Base-by-base conservation (phyloP, 2,113 vertebrate genomes). In the Acrocephalus kingi region DNA sequence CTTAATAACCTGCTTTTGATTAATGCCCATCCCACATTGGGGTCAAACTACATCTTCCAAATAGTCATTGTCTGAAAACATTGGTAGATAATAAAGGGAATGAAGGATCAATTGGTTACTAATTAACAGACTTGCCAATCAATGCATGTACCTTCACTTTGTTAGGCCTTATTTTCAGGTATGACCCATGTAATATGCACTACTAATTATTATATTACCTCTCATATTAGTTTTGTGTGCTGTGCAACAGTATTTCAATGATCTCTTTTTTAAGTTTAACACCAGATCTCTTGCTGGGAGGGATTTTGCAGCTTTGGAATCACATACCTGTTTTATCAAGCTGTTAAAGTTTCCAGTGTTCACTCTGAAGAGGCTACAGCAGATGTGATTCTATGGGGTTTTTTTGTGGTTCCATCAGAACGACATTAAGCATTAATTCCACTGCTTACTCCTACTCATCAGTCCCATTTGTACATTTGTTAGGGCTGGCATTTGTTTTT, bases 1-100 rank as follows among this genome's bases (percentile, higher is more conserved):
- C 21, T 91, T 58, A 89, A 87, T 55, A 89, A 89, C 15, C 55
- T 84, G 39, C 18, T 78, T 90, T 82, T 78, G 61, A 94, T 87
- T 81, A 78, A 89, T 13, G 19, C 17, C 67, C 27, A 37, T 75
- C 45, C 84, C n/a, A 25, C 10, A 43, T 0, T 67, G 64, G 59
- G 39, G 52, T 59, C 52, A 89, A 92, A 74, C 51, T 46, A 14
- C 49, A 69, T 39, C 66, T 91, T 87, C 55, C 64, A 67, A 52
- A 80, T 23, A 51, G 31, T 33, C 73, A 24, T 63, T 62, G 54
- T 83, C 46, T 43, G 33, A 84, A 84, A 56, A 59, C 30, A 84
- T 39, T 46, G 74, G 46, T 7, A 74, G 46, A 69, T 54, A 33
- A 78, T 46, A 78, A 81, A 79, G 39, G 37, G 64, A 92, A 84